Conservation (phyloP, 2,888 invertebrate genomes). For the Lordiphosa andalusiaca region DNA sequence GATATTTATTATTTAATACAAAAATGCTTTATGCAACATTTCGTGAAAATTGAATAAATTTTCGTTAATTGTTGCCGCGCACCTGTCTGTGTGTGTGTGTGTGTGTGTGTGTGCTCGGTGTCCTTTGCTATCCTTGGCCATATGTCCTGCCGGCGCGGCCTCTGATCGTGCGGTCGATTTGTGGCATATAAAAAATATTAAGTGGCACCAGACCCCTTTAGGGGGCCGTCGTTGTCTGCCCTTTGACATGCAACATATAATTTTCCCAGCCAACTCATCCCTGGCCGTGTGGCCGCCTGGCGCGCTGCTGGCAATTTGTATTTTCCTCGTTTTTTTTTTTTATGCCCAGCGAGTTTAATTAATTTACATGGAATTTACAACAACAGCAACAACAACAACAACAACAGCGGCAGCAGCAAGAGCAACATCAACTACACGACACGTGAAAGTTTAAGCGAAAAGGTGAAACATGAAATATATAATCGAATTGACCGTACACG, state of each 20-base stretch:
- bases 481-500: conserved; percentile 70
- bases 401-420: conserved; percentile 15
- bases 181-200: conserved; percentile 73
- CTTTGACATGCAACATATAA: conserved; percentile 76
- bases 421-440: conserved; percentile 45
- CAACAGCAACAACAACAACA: conserved; percentile 30
- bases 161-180: conserved; percentile 74
- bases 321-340: conserved; percentile 48
- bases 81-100: conserved; percentile 45
- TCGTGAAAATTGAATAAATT: conserved; percentile 70
- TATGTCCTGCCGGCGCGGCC: conserved; percentile 17
- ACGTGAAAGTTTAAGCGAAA: conserved; percentile 72
- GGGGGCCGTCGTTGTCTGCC: conserved; percentile 53
- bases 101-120: conserved; percentile 1
- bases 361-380: conserved; percentile 74
- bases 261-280: conserved; percentile 42
- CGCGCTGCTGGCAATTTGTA: conserved; percentile 63
- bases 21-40: conserved; percentile 29
- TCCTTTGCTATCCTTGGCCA: conserved; percentile 19
- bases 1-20: conserved; percentile 55
- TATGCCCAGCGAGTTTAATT: conserved; percentile 73
- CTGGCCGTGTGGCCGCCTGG: conserved; percentile 12
- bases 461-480: conserved; percentile 71
- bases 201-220: conserved; percentile 50
- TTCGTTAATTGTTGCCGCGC: conserved; percentile 70